Conservation (phyloP, 2,113 vertebrate species). For the Girardinichthys multiradiatus region DNA sequence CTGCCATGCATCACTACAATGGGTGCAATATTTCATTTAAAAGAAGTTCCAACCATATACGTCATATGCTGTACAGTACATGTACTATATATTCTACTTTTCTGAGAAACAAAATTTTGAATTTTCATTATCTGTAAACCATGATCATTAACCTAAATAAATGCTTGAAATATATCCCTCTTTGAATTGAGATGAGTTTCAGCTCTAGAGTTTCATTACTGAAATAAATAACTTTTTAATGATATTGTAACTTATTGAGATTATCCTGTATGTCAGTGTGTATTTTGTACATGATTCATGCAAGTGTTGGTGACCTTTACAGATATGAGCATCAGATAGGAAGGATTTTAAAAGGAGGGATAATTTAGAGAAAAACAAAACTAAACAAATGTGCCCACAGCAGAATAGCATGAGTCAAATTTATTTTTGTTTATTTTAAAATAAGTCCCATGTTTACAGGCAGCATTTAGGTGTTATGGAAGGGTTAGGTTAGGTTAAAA, state of each 20-base stretch:
- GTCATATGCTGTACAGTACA: background rate
- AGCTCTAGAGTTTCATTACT: no score
- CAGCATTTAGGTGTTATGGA: constrained; percentile 45
- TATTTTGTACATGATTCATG: constrained; percentile 11
- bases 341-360: constrained; percentile 35
- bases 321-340: constrained; percentile 72
- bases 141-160: no score
- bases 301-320: constrained; percentile 63
- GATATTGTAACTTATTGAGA: no score
- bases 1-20: background rate
- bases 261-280: background rate
- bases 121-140: no score
- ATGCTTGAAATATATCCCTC: no score
- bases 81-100: background rate
- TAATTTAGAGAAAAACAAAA: constrained; percentile 59
- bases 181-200: no score
- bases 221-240: no score
- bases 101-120: no score
- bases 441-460: constrained; percentile 60
- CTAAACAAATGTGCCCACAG: constrained; percentile 62
- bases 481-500: constrained; percentile 34
- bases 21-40: background rate
- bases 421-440: constrained; percentile 57
- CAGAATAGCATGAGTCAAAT: constrained; percentile 52
- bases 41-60: background rate